Conservation (phyloP, 2,888 invertebrate species). For the Diplazon laetatorius region DNA sequence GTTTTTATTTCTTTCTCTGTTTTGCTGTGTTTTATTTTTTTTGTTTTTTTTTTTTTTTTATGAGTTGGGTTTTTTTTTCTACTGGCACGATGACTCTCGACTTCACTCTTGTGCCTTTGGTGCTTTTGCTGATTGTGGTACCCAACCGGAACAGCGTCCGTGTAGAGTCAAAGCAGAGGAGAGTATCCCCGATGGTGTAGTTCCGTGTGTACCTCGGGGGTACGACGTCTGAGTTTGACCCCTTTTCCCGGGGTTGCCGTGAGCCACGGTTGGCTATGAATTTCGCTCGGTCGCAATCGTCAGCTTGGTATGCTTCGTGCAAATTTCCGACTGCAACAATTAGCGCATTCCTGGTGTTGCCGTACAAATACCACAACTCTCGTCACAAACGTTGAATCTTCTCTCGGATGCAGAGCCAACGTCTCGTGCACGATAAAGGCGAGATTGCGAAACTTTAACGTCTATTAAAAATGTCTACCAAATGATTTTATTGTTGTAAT, state of each 20-base stretch:
- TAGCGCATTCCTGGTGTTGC: neutral
- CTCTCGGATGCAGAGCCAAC: too few species aligned
- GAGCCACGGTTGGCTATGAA: conserved; percentile 12
- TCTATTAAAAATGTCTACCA: too few species aligned
- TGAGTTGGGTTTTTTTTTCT: neutral
- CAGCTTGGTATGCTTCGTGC: neutral
- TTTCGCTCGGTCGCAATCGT: neutral
- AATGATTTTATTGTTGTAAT: too few species aligned
- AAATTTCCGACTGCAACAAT: neutral
- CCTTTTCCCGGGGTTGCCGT: conserved; percentile 38
- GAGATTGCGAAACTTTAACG: too few species aligned
- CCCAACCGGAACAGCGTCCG: conserved; percentile 13
- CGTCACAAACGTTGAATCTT: too few species aligned
- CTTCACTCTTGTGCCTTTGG: conserved; percentile 26
- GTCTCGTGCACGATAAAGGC: too few species aligned
- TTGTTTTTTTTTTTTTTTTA: neutral
- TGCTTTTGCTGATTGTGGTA: conserved; percentile 36
- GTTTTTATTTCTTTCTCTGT: neutral
- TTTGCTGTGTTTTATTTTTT: neutral
- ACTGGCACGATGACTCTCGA: conserved; percentile 3
- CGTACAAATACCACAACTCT: neutral
- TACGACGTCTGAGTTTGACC: conserved; percentile 47
- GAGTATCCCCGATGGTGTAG: conserved; percentile 43
- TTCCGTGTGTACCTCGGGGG: conserved; percentile 27
- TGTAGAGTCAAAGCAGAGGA: conserved; percentile 48